Conservation (phyloP, 2,797 vertebrate species). For the Tapirus indicus region DNA sequence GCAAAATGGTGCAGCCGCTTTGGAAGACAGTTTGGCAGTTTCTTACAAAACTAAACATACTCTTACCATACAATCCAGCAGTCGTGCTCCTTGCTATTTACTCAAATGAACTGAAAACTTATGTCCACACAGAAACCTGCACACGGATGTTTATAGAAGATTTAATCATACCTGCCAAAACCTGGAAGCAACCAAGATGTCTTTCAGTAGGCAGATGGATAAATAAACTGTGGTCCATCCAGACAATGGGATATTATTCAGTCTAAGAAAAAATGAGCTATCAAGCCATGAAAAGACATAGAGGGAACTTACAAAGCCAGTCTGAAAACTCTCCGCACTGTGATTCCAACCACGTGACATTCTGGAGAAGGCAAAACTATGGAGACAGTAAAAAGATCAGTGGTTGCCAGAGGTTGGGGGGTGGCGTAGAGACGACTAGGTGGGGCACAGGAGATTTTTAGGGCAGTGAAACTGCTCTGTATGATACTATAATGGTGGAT, state of each 20-base stretch:
- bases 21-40: not conserved
- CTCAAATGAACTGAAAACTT: not conserved
- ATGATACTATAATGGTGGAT: not conserved
- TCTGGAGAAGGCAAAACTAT: not conserved
- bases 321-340: not conserved
- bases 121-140: not conserved
- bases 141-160: not conserved
- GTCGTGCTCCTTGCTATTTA: not conserved
- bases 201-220: not conserved
- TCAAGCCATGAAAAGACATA: not conserved
- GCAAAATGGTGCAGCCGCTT: no score
- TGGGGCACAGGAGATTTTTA: not conserved
- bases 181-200: not conserved
- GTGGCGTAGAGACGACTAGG: no score
- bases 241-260: not conserved
- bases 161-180: not conserved
- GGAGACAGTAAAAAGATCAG: not conserved
- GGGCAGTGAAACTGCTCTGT: not conserved
- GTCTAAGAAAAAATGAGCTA: not conserved
- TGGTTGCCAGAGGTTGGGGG: not conserved
- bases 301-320: not conserved
- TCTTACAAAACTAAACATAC: not conserved
- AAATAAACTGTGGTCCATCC: not conserved
- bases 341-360: not conserved
- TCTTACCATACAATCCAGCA: not conserved